These are phyloP conservation scores for Eublepharis macularius DNA, from an alignment of 2,113 vertebrate genomes.

Conservation along the genomic window DNA sequence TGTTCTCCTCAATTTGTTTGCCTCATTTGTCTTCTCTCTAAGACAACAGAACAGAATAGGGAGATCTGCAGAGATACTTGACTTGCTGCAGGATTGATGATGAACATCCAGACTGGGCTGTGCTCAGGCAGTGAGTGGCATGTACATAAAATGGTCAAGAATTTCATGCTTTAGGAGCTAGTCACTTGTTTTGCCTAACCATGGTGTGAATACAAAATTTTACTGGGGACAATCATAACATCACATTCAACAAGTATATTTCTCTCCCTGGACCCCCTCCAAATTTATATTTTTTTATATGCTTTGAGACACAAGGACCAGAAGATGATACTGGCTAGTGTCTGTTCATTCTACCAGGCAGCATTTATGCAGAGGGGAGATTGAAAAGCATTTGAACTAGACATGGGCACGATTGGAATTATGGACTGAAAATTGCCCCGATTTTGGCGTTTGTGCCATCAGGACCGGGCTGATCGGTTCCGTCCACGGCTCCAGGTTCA, in stretches of 20 bases:
- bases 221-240: neutral
- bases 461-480: too few species aligned
- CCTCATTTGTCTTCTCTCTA: slow-evolving; percentile 54
- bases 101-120: slow-evolving; percentile 56
- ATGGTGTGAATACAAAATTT: neutral
- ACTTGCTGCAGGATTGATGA: slow-evolving; percentile 65
- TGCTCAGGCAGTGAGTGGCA: slow-evolving; percentile 25
- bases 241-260: neutral
- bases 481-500: too few species aligned
- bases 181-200: slow-evolving; percentile 23
- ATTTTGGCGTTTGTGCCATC: too few species aligned
- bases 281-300: neutral
- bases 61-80: slow-evolving; percentile 67
- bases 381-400: neutral
- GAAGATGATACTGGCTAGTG: neutral
- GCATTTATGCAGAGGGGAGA: neutral
- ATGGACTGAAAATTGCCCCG: too few species aligned
- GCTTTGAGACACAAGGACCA: neutral
- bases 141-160: slow-evolving; percentile 42
- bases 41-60: slow-evolving; percentile 49
- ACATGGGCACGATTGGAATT: too few species aligned
- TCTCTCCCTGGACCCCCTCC: neutral
- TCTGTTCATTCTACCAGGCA: neutral
- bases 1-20: slow-evolving; percentile 55
- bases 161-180: slow-evolving; percentile 27